Evolutionary conservation across 2,113 vertebrate genomes (phyloP).

Genomic region (Terrapene triunguis): DNA sequence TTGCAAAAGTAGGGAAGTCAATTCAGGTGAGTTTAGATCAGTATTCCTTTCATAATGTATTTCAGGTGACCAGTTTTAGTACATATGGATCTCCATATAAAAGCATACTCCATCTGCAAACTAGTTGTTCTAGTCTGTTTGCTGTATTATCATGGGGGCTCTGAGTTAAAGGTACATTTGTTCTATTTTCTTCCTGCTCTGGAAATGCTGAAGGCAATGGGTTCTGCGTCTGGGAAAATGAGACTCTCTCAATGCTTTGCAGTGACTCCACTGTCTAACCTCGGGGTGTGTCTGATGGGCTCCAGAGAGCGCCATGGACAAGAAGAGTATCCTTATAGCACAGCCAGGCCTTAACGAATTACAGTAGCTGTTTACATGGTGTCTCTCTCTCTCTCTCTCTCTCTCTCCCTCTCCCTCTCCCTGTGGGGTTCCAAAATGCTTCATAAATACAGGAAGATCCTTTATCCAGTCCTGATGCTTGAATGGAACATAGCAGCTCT

Average conservation of each 20-base stretch:
- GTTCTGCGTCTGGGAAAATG: neutral
- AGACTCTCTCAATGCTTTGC: neutral
- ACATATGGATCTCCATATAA: neutral
- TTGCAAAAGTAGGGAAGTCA: neutral
- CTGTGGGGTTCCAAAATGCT: neutral
- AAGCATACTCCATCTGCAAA: neutral
- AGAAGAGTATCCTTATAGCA: neutral
- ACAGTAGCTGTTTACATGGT: neutral
- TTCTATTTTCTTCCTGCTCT: no score
- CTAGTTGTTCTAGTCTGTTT: neutral
- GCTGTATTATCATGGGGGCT: neutral
- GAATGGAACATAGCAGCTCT: neutral
- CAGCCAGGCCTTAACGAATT: neutral
- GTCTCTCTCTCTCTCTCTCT: neutral
- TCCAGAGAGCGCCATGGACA: neutral
- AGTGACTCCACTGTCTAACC: neutral
- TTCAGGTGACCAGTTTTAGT: neutral
- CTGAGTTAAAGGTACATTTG: neutral
- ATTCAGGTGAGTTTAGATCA: neutral
- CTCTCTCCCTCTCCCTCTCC: neutral
- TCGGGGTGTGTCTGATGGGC: neutral
- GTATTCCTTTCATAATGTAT: neutral
- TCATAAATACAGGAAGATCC: neutral
- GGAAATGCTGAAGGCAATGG: neutral
- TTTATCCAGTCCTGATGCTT: neutral